Evolutionary conservation across 2,113 vertebrate genomes (phyloP), one percentile per base, ranked within the genome.

Genomic region (Oryzias woworae): DNA sequence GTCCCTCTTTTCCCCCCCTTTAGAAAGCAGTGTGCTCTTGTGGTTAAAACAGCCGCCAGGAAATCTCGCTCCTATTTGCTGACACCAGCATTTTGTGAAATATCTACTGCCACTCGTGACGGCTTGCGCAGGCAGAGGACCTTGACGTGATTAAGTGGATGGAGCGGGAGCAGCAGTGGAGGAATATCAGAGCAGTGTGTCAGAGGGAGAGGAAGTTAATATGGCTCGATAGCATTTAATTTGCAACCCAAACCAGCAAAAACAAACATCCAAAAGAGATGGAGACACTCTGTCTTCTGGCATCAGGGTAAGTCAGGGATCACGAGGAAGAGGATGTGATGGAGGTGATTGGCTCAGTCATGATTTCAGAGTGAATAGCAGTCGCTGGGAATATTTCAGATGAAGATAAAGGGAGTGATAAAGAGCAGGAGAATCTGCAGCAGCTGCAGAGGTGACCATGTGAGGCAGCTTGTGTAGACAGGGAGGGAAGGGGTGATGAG

Each of bases 101-200:
- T 88, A 89, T 87, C 66, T 80, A 7, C 65, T 71, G 66, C 66
- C 63, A 60, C 77, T 69, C 51, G 75, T 81, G 88, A 85, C 46
- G 64, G 69, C 69, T 64, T 18, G 52, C 51, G 61, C 70, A 72
- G 66, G 59, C 56, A 28, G 58, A 73, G 68, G 73, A 87, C 84
- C 84, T 87, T 86, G 83, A 80, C 65, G 60, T 89, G 88, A 90
- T 87, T 70, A 86, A 89, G 78, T 82, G 75, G 66, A 69, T 36
- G 17, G 77, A 75, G 70, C 50, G 56, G 53, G 71, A 69, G 23
- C 54, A 65, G 71, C 63, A 68, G 71, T 66, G 62, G 56, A 74
- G 65, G 66, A 76, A 70, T 66, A 80, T 79, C 81, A 59, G 71
- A 24, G 67, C 49, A 47, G 55, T 15, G 49, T 67, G 69, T 82